Evolutionary conservation across 2,113 vertebrate genomes (phyloP).

Genomic region (Reinhardtius hippoglossoides): DNA sequence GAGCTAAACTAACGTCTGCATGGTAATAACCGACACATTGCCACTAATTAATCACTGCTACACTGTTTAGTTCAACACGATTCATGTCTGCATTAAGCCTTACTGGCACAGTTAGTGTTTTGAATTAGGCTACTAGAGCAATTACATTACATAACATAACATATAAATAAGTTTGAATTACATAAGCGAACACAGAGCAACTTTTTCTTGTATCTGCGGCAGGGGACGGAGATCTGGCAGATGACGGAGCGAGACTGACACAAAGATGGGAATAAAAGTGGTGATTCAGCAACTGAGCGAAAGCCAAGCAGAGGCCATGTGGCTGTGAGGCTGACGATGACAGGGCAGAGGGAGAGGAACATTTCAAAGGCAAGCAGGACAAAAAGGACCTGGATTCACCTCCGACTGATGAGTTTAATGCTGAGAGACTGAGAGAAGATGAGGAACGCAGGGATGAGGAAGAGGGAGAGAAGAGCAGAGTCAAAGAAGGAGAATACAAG

Average conservation of each 20-base stretch:
- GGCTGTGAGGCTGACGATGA: slow-evolving; percentile 45
- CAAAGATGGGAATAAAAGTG: slow-evolving; percentile 58
- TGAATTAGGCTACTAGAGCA: slow-evolving; percentile 33
- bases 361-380: slow-evolving; percentile 9
- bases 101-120: slow-evolving; percentile 43
- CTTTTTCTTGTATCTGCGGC: slow-evolving; percentile 50
- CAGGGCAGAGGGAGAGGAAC: slow-evolving; percentile 27
- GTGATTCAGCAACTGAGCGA: slow-evolving; percentile 66
- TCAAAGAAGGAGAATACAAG: not conserved
- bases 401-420: not conserved
- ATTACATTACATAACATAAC: slow-evolving; percentile 55
- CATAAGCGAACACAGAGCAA: slow-evolving; percentile 55
- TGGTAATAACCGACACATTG: slow-evolving; percentile 18
- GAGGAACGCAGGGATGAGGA: not conserved
- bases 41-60: slow-evolving; percentile 33
- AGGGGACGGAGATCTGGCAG: slow-evolving; percentile 51
- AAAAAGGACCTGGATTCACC: not conserved
- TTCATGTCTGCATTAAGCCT: slow-evolving; percentile 41
- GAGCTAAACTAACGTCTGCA: slow-evolving; percentile 5
- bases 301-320: slow-evolving; percentile 44
- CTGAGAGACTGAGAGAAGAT: not conserved
- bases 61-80: slow-evolving; percentile 31
- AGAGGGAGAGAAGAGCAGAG: not conserved
- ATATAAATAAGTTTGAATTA: slow-evolving; percentile 66
- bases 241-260: slow-evolving; percentile 57